Evolutionary conservation across 2,888 invertebrate species (phyloP).

Genomic region (Cheilosia variabilis): DNA sequence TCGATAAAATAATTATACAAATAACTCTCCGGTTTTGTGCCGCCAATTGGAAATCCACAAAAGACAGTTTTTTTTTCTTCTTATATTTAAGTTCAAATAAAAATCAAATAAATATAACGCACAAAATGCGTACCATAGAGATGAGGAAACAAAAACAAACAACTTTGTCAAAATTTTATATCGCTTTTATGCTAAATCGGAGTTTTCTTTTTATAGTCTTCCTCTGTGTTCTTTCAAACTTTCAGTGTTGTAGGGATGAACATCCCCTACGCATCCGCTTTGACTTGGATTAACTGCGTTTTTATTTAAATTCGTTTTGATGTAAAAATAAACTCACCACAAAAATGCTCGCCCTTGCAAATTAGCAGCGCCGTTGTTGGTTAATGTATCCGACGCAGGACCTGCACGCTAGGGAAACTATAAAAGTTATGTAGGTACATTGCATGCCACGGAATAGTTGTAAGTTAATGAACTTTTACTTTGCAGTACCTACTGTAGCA

Average conservation of each 20-base stretch:
- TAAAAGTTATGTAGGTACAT: conserved; percentile 23
- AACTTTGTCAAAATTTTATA: conserved; percentile 71
- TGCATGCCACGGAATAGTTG: conserved; percentile 52
- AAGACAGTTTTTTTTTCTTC: conserved; percentile 24
- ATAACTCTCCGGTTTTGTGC: background rate
- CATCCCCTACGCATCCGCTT: conserved; percentile 11
- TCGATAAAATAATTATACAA: no score
- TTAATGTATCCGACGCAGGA: conserved; percentile 31
- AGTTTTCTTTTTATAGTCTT: conserved; percentile 47
- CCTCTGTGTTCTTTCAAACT: conserved; percentile 40
- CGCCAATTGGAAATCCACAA: conserved; percentile 36
- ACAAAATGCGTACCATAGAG: conserved; percentile 13
- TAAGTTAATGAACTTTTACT: conserved; percentile 60
- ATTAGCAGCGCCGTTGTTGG: conserved; percentile 45
- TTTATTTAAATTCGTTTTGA: conserved; percentile 69
- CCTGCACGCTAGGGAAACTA: conserved; percentile 52
- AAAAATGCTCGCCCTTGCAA: conserved; percentile 44
- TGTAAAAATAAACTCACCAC: conserved; percentile 55
- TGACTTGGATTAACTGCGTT: conserved; percentile 60
- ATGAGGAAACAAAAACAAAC: conserved; percentile 1
- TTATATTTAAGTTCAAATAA: conserved; percentile 49
- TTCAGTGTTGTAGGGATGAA: conserved; percentile 34
- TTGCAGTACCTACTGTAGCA: conserved; percentile 5
- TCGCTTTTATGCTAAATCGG: conserved; percentile 69
- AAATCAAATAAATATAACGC: conserved; percentile 62